phyloP scores from a whole-genome alignment of 2,113 vertebrate genomes.

The Tauraco erythrolophus region DNA sequence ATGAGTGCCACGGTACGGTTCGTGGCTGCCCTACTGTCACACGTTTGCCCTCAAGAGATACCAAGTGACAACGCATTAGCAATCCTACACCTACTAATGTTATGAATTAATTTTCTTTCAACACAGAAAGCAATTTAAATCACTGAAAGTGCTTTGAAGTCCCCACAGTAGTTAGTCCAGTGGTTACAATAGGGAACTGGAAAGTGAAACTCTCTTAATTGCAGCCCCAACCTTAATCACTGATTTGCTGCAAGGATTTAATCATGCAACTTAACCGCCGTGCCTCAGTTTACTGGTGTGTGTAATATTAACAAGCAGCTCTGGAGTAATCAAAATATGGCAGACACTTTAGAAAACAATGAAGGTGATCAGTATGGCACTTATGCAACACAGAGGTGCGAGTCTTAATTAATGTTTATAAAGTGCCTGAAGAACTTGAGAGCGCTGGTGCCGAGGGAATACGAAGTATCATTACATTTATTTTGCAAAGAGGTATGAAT shows the following conservation, averaged over 20 bases:
- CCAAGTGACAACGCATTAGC: not conserved
- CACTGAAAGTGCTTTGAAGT: not conserved
- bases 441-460: not conserved
- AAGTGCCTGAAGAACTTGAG: slow-evolving; percentile 1
- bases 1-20: not conserved
- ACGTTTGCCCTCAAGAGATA: not conserved
- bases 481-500: slow-evolving; percentile 45
- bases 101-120: not conserved
- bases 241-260: not conserved
- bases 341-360: not conserved
- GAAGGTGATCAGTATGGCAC: not conserved
- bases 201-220: not conserved
- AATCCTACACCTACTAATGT: not conserved
- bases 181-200: not conserved
- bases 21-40: not conserved
- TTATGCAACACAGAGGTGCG: not conserved
- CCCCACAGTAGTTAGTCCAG: not conserved
- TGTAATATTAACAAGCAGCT: not conserved
- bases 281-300: slow-evolving; percentile 5
- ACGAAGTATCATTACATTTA: slow-evolving; percentile 23
- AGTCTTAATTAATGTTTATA: slow-evolving; percentile 41
- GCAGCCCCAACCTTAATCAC: not conserved
- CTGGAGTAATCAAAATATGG: not conserved
- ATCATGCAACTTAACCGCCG: not conserved
- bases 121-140: not conserved